phyloP scores from a whole-genome alignment of 2,113 vertebrate genomes.

The Numida meleagris region DNA sequence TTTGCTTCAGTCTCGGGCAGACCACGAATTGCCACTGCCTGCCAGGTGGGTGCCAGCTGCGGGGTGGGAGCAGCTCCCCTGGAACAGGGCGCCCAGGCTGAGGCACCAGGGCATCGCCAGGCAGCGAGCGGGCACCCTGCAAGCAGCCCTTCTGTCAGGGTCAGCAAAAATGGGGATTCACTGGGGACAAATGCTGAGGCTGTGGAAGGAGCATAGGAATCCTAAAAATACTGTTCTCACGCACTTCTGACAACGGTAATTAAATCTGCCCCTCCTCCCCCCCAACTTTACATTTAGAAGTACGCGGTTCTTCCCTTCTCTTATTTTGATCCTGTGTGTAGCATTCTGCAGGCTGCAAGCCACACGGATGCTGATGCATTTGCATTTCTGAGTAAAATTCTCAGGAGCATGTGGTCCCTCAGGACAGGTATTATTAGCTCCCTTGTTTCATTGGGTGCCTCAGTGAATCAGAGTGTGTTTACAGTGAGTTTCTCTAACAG shows the following conservation, averaged over 20 bases:
- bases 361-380: not conserved
- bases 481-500: slow-evolving; percentile 38
- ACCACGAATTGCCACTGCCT: accelerated
- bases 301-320: not conserved
- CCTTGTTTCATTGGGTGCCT: slow-evolving; percentile 74
- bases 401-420: slow-evolving; percentile 15
- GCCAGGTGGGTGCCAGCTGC: accelerated
- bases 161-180: not conserved
- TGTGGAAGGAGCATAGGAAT: not conserved
- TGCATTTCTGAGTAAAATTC: slow-evolving; percentile 29
- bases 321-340: not conserved
- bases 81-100: not conserved
- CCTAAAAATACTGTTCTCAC: not conserved
- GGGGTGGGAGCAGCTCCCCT: not conserved
- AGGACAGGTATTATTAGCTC: slow-evolving; percentile 57
- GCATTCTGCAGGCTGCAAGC: not conserved
- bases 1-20: not conserved
- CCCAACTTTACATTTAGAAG: not conserved
- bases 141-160: not conserved
- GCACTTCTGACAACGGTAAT: not conserved
- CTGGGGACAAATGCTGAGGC: not conserved
- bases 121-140: not conserved
- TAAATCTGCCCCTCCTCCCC: not conserved
- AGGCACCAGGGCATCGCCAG: accelerated
- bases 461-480: slow-evolving; percentile 66